phyloP scores from a whole-genome alignment of 2,113 vertebrate species.

The Cololabis saira region DNA sequence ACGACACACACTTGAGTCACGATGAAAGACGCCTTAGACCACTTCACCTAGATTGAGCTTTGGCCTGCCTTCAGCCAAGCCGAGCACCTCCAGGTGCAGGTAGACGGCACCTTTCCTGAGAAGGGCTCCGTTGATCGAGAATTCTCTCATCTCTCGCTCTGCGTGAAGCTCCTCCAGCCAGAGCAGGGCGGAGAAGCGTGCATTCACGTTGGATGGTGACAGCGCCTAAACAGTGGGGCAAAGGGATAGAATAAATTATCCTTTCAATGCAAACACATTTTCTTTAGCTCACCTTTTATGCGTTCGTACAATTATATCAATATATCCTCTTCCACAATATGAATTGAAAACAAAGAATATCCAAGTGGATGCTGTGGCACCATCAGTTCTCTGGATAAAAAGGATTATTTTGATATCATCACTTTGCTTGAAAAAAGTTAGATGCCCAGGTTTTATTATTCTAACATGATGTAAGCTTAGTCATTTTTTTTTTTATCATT shows the following conservation, averaged over 20 bases:
- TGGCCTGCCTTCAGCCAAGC: constrained; percentile 87
- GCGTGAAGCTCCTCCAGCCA: constrained; percentile 93
- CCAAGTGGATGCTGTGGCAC: too few relatives aligned
- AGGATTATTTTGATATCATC: too few relatives aligned
- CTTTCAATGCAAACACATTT: background rate
- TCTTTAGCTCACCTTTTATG: background rate
- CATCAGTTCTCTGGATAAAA: too few relatives aligned
- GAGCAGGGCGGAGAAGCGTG: constrained; percentile 87
- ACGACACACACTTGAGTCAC: background rate
- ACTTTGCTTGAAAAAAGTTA: too few relatives aligned
- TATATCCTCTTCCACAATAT: too few relatives aligned
- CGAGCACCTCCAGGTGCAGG: constrained; percentile 88
- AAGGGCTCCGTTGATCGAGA: constrained; percentile 82
- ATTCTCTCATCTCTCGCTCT: constrained; percentile 86
- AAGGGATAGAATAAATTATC: background rate
- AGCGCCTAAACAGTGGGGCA: constrained; percentile 76
- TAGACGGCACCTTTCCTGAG: constrained; percentile 83
- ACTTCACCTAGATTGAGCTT: constrained; percentile 83
- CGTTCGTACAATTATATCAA: too few relatives aligned
- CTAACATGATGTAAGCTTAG: too few relatives aligned
- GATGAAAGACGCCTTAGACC: background rate
- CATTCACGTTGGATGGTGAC: constrained; percentile 81
- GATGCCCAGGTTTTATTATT: too few relatives aligned
- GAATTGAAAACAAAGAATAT: too few relatives aligned
- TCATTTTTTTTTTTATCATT: too few relatives aligned